Conservation (phyloP, 2,888 invertebrate genomes). For the Machimus atricapillus region DNA sequence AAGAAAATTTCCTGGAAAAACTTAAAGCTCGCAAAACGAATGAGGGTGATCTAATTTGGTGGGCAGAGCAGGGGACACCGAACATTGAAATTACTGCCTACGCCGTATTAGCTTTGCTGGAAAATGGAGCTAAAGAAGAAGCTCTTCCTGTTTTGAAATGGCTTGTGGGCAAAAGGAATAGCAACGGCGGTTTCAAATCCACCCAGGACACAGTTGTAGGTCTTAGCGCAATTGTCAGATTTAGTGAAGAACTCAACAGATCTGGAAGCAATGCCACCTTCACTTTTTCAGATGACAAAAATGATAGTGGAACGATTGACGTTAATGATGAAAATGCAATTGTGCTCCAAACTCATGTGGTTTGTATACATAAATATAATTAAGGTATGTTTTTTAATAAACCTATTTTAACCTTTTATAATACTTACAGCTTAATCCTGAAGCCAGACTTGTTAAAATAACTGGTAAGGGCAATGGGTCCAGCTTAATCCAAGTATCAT, state of each 20-base stretch:
- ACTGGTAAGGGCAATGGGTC: slow-evolving; percentile 83
- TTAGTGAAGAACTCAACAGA: slow-evolving; percentile 66
- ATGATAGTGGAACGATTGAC: slow-evolving; percentile 52
- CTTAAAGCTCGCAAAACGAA: slow-evolving; percentile 64
- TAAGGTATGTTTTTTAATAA: background rate
- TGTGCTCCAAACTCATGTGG: slow-evolving; percentile 81
- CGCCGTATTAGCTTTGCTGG: slow-evolving; percentile 75
- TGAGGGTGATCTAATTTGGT: slow-evolving; percentile 70
- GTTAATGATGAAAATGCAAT: slow-evolving; percentile 80
- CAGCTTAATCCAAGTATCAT: slow-evolving; percentile 78
- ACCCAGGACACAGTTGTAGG: slow-evolving; percentile 83
- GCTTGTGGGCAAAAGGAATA: slow-evolving; percentile 73
- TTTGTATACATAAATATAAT: slow-evolving; percentile 54
- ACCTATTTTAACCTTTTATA: background rate
- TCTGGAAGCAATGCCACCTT: slow-evolving; percentile 54
- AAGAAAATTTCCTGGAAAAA: slow-evolving; percentile 69
- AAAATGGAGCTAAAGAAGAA: slow-evolving; percentile 57
- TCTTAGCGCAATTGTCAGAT: slow-evolving; percentile 72
- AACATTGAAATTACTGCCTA: slow-evolving; percentile 87
- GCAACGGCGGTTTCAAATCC: slow-evolving; percentile 76
- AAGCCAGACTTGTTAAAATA: slow-evolving; percentile 71
- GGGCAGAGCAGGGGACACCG: slow-evolving; percentile 65
- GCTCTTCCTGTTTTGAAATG: slow-evolving; percentile 71
- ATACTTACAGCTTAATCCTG: slow-evolving; percentile 52
- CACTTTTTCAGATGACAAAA: slow-evolving; percentile 44